phyloP scores from a whole-genome alignment of 2,113 vertebrate genomes.

The Brienomyrus brachyistius region DNA sequence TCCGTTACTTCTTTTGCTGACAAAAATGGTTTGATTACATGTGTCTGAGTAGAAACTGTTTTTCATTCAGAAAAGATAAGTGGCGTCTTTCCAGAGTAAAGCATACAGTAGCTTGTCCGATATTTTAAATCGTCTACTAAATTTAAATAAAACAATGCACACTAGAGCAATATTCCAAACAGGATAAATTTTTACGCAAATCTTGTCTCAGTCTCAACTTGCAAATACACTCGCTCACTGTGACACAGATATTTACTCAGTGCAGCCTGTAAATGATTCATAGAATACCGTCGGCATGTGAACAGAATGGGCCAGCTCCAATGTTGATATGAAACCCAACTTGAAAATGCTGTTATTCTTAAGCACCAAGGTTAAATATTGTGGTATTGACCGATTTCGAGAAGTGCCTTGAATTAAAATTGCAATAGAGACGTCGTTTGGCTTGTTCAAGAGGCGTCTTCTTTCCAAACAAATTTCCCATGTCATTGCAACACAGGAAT shows the following conservation, averaged over 20 bases:
- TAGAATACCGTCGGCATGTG: background rate
- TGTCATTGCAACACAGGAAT: background rate
- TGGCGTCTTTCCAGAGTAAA: background rate
- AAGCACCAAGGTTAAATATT: background rate
- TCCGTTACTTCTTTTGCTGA: background rate
- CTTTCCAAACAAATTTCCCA: background rate
- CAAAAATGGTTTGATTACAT: background rate
- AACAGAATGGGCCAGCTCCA: background rate
- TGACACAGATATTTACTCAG: background rate
- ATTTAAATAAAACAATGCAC: background rate
- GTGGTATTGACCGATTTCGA: background rate
- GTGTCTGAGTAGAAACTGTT: background rate
- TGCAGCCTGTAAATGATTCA: background rate
- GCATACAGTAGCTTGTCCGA: background rate
- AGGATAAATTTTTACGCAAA: background rate
- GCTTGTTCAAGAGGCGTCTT: background rate
- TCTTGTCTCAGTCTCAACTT: background rate
- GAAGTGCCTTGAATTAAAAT: background rate
- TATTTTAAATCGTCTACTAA: background rate
- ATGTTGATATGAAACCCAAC: background rate
- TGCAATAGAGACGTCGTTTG: background rate
- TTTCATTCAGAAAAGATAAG: background rate
- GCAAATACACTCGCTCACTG: background rate
- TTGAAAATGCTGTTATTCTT: background rate
- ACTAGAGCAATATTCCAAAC: background rate